phyloP scores from a whole-genome alignment of 2,797 vertebrate species.

The Tapirus indicus region DNA sequence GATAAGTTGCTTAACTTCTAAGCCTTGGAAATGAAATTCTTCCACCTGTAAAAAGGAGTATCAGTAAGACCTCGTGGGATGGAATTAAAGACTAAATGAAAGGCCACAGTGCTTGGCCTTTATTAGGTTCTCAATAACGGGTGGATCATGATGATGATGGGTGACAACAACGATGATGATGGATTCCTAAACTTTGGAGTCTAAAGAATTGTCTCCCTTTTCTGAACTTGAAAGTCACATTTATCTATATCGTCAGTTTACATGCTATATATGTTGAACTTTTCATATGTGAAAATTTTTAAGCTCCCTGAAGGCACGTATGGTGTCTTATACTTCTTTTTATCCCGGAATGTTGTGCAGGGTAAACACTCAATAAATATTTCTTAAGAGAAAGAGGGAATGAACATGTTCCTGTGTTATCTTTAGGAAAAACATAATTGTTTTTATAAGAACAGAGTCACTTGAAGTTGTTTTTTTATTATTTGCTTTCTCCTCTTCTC shows the following conservation, averaged over 20 bases:
- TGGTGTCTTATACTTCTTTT: not conserved
- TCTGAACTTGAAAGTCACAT: not conserved
- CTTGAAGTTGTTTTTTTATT: not conserved
- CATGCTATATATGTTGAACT: not conserved
- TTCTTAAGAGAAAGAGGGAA: slow-evolving; percentile 21
- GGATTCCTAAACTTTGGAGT: not conserved
- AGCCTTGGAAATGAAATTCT: not conserved
- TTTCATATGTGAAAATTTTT: not conserved
- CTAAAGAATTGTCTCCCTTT: not conserved
- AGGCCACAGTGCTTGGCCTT: not conserved
- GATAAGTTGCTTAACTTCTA: not conserved
- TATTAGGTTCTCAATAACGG: not conserved
- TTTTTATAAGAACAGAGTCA: slow-evolving; percentile 32
- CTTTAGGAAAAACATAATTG: not conserved
- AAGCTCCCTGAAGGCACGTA: not conserved
- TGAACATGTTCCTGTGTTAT: not conserved
- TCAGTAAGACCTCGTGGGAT: not conserved
- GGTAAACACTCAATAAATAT: slow-evolving; percentile 12
- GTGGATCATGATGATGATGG: not conserved
- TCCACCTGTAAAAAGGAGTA: not conserved
- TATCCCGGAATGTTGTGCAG: not conserved
- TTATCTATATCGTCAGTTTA: not conserved
- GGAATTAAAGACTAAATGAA: not conserved
- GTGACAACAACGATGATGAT: not conserved
- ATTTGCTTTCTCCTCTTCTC: not conserved